A percentile compares a stretch with the other conserved stretches of the same genome.
phyloP scores from a whole-genome alignment of 2,888 invertebrate genomes.

The Matsumyia berberina region DNA sequence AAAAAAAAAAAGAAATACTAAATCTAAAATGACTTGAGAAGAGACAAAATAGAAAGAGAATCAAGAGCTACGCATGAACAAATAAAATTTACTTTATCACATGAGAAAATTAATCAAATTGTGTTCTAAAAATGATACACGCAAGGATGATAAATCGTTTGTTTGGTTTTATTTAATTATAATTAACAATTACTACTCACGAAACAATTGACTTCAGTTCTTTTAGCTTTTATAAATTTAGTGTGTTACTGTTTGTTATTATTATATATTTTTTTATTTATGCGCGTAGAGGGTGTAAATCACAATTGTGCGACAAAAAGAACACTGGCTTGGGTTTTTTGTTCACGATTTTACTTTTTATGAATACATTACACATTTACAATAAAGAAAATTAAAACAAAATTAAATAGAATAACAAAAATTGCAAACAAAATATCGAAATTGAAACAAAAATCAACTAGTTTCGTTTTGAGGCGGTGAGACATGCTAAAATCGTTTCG shows the following conservation, averaged over 20 bases:
- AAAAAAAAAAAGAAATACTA: constrained; percentile 38
- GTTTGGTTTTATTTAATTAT: constrained; percentile 33
- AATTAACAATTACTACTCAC: constrained; percentile 33
- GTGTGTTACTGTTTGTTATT: constrained; percentile 4
- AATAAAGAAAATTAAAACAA: neutral
- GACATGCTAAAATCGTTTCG: neutral
- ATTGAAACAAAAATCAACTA: neutral
- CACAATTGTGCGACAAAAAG: constrained; percentile 59
- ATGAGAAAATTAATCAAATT: constrained; percentile 41
- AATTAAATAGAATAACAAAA: neutral
- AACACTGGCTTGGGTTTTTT: constrained; percentile 40
- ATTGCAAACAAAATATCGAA: neutral
- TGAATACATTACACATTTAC: neutral
- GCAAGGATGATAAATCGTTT: constrained; percentile 13
- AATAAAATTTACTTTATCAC: constrained; percentile 42
- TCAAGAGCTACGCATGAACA: neutral
- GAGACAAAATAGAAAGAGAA: neutral
- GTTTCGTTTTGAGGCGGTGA: neutral
- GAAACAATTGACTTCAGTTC: constrained; percentile 65
- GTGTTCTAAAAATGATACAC: constrained; percentile 23
- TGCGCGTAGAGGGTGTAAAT: constrained; percentile 40
- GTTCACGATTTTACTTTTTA: constrained; percentile 17
- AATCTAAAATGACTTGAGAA: constrained; percentile 17
- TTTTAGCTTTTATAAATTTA: constrained; percentile 42
- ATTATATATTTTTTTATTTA: constrained; percentile 9